Base-by-base conservation (phyloP, 2,797 vertebrate species). In the Rhinogobio ventralis region DNA sequence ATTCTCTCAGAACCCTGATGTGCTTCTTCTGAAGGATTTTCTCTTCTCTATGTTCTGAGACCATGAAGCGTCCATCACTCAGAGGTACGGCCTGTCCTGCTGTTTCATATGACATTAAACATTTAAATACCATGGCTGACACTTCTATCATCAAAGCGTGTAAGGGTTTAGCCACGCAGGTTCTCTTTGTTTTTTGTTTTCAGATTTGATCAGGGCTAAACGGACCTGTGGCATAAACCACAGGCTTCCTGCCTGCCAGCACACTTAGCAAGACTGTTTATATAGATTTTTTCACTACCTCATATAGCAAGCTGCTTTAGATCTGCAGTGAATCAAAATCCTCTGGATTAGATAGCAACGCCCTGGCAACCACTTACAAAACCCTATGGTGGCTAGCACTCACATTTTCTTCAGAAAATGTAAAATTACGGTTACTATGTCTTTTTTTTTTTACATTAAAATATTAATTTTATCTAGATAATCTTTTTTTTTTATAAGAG, bases 21-120 rank as follows among this genome's bases (percentile, higher is more conserved):
- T 28, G 69, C 36, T 55, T 69, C n/a, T 46, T 67, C 42, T 80
- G 15, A 84, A 51, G 39, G 45, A 23, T 60, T 74, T n/a, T 55
- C 60, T 62, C 68, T 33, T 25, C 46, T 78, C 53, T 23, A n/a
- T 69, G 36, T 60, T 57, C 19, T 60, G 36, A 33, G 6, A 60
- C 17, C 53, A n/a, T 33, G 7, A n/a, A 60, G 42, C 14, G 4
- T 36, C 39, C 45, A 2, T 30, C 25, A 64, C 13, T 33, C 14
- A n/a, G 17, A 49, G 23, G 25, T 46, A 72, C 42, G 4, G 42
- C 53, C 15, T 39, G 33, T 4, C 20, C 60, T 51, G 25, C 4
- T 49, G 42, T 66, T 66, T 51, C 64, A 51, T 30, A 30, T 30
- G 5, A 66, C 25, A 45, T 23, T 64, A 49, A 79, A 66, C 79